Evolutionary conservation across 2,113 vertebrate genomes (phyloP).

Genomic region (Artemisiospiza belli): DNA sequence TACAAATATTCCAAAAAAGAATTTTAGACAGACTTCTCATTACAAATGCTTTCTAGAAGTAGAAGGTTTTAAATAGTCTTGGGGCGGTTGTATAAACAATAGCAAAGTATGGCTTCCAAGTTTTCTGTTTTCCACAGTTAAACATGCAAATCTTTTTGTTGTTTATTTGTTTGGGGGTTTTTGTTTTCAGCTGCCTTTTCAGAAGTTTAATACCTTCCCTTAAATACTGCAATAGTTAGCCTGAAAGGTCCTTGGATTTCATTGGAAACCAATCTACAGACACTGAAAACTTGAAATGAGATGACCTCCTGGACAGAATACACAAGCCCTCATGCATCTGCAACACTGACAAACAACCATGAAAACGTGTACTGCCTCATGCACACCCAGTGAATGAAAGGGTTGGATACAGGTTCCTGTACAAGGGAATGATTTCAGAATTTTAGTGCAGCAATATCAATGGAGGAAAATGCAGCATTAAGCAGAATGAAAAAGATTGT

Average conservation of each 20-base stretch:
- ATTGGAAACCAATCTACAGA: neutral
- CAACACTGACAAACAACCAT: neutral
- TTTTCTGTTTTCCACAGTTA: neutral
- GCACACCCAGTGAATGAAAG: neutral
- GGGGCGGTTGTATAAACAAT: fast-evolving
- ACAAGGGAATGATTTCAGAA: neutral
- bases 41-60: neutral
- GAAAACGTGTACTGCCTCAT: neutral
- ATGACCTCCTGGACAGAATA: neutral
- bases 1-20: neutral
- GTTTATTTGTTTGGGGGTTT: neutral
- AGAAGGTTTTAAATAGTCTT: neutral
- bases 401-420: neutral
- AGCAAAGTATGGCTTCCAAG: neutral
- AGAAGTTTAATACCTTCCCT: neutral
- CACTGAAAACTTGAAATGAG: neutral
- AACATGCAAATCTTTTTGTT: neutral
- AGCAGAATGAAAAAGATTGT: neutral
- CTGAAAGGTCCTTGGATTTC: neutral
- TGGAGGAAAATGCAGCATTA: neutral
- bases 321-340: neutral
- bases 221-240: neutral
- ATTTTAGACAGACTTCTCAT: neutral
- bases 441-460: neutral
- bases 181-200: neutral